Percentiles rank a stretch among this genome's conserved stretches.
Evolutionary conservation across 37 sponge, comb jelly and placozoan genomes (phyloP).

Genomic region (Chondrilla cf. caribensis): DNA sequence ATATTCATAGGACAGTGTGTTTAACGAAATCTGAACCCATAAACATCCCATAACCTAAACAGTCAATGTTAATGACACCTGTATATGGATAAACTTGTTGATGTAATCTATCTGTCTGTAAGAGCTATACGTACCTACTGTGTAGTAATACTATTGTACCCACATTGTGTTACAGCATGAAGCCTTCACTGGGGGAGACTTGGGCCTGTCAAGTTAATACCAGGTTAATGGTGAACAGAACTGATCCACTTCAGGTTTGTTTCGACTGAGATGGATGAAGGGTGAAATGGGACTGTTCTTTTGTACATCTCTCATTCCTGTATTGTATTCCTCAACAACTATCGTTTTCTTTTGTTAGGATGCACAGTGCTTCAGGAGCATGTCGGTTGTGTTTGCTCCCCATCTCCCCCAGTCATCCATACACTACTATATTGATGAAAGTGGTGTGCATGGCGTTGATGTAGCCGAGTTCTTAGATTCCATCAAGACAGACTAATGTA

Average conservation of each 20-base stretch:
- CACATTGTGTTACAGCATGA: neutral
- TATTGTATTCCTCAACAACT: neutral
- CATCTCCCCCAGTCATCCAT: constrained; percentile 62
- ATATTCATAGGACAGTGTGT: too few relatives aligned
- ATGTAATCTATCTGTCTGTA: too few relatives aligned
- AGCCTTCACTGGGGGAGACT: constrained; percentile 74
- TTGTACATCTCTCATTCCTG: neutral
- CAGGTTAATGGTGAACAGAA: constrained; percentile 59
- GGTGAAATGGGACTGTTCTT: neutral
- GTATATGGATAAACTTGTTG: too few relatives aligned
- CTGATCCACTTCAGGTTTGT: neutral
- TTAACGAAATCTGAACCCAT: too few relatives aligned
- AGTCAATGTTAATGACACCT: too few relatives aligned
- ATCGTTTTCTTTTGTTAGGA: neutral
- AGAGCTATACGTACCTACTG: too few relatives aligned
- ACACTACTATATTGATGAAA: constrained; percentile 54
- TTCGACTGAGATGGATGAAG: neutral
- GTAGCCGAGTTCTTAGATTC: neutral
- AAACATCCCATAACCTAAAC: too few relatives aligned
- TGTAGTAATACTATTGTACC: too few relatives aligned
- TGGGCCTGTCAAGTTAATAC: constrained; percentile 69
- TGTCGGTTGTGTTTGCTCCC: constrained; percentile 66
- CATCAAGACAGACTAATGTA: neutral
- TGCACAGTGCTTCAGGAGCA: neutral
- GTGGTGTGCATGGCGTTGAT: constrained; percentile 58